Base-by-base conservation (phyloP, 2,113 vertebrate genomes). In the Malurus elegans region DNA sequence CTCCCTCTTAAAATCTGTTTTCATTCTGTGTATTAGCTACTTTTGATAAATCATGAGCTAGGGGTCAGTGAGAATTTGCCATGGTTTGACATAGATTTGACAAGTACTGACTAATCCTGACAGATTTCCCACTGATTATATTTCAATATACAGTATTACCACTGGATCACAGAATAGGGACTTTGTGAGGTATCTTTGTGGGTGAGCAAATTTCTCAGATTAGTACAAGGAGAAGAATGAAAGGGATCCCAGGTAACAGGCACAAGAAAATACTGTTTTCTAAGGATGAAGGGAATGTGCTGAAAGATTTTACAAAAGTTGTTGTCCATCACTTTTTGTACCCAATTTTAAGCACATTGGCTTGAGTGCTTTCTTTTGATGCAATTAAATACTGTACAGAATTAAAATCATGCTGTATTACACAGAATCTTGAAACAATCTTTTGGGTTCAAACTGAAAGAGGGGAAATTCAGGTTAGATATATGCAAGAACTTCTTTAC, bases 111-210 rank as follows among this genome's bases (percentile, higher is more conserved):
- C 32, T 70, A 82, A 90, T 72, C 23, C 36, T 70, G 64, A 82
- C 42, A 83, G 12, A 72, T 73, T 82, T 75, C 65, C 60, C 16
- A 78, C 40, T 88, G 47, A 61, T 94, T 83, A 65, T 54, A 75
- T 85, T 88, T 93, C 60, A 92, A 91, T 84, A 92, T 31, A 80
- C 18, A 88, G 36, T 83, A 80, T 76, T 91, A 17, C 40, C n/a
- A 26, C 44, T 56, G 34, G 14, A 65, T 62, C 14, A 51, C 76
- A 75, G 66, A 92, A 92, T 40, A 28, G 18, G 18, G 51, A 73
- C 26, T 79, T 72, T 76, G 6, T 34, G 66, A 69, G 6, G 3
- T 28, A 32, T 12, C 7, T 61, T 48, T 32, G 57, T 29, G 44
- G 34, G 11, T 42, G 20, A 87, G n/a, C 12, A 96, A 69, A 83